Conservation (phyloP, 1,140 invertebrate genomes). For the Akabosia matsudoensis region DNA sequence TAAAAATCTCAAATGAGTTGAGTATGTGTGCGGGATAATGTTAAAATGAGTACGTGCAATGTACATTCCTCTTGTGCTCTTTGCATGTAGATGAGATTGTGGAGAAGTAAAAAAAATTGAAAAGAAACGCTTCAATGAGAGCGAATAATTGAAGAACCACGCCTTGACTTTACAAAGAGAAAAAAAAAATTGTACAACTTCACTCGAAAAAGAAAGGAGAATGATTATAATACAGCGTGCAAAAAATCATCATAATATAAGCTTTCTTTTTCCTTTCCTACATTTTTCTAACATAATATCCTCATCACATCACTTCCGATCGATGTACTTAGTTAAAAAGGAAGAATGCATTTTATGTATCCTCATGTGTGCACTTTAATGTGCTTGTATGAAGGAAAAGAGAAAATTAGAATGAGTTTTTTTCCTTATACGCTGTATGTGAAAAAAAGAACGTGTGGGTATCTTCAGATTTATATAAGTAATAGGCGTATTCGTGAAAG, state of each 20-base stretch:
- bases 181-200: too few relatives aligned
- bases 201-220: not conserved
- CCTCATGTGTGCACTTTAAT: not conserved
- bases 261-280: not conserved
- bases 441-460: not conserved
- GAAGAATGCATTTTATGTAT: not conserved
- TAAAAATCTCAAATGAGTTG: constrained; percentile 1
- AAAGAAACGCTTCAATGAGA: constrained; percentile 19
- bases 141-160: constrained; percentile 23
- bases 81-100: too few relatives aligned
- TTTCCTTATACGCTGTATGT: not conserved
- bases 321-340: constrained; percentile 19
- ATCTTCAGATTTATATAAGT: not conserved
- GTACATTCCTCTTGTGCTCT: too few relatives aligned
- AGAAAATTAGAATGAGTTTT: not conserved
- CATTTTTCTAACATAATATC: constrained; percentile 16
- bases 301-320: constrained; percentile 24
- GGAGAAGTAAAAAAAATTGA: not conserved
- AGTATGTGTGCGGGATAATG: not conserved
- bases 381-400: not conserved
- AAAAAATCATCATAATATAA: not conserved
- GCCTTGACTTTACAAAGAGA: constrained; percentile 10
- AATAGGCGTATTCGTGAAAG: not conserved
- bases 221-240: not conserved
- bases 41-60: not conserved